A percentile compares a stretch with the other conserved stretches of the same genome.
These are phyloP conservation scores for Champsocephalus gunnari DNA, from an alignment of 2,797 vertebrate genomes.

Conservation along the genomic window DNA sequence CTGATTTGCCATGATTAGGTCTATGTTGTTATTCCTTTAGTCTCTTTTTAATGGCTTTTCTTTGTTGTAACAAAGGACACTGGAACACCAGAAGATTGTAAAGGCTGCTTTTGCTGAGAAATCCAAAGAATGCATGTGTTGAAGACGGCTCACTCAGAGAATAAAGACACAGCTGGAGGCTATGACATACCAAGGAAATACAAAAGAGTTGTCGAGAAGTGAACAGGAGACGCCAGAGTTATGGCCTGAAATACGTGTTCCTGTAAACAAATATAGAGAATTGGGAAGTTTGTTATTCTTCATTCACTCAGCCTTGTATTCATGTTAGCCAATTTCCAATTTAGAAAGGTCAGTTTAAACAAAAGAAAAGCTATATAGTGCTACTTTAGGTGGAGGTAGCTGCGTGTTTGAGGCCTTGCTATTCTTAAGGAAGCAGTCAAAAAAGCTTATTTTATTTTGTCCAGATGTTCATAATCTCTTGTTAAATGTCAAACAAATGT, in stretches of 20 bases:
- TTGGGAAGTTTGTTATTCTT: too few relatives aligned
- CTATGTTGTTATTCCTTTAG: slow-evolving; percentile 3
- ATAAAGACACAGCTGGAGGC: slow-evolving; percentile 23
- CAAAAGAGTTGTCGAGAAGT: slow-evolving; percentile 14
- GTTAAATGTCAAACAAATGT: too few relatives aligned
- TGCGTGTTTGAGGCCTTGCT: too few relatives aligned
- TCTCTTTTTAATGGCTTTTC: slow-evolving; percentile 18
- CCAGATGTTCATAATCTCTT: too few relatives aligned
- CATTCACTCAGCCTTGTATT: too few relatives aligned
- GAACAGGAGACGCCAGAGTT: neutral
- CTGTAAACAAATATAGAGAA: too few relatives aligned
- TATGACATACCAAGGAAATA: slow-evolving; percentile 12
- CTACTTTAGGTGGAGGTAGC: too few relatives aligned
- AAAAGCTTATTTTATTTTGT: too few relatives aligned
- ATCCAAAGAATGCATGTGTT: slow-evolving; percentile 32
- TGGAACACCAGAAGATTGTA: neutral
- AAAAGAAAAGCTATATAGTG: too few relatives aligned
- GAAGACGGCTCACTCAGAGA: slow-evolving; percentile 20
- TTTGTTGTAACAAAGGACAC: slow-evolving; percentile 9
- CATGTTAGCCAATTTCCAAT: too few relatives aligned
- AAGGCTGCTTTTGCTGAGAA: slow-evolving; percentile 5
- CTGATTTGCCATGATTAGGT: slow-evolving; percentile 15
- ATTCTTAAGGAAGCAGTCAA: too few relatives aligned
- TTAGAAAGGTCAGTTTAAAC: too few relatives aligned
- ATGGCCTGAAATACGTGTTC: neutral